Conservation (phyloP, 2,797 vertebrate genomes). For the Hyperoplus immaculatus region DNA sequence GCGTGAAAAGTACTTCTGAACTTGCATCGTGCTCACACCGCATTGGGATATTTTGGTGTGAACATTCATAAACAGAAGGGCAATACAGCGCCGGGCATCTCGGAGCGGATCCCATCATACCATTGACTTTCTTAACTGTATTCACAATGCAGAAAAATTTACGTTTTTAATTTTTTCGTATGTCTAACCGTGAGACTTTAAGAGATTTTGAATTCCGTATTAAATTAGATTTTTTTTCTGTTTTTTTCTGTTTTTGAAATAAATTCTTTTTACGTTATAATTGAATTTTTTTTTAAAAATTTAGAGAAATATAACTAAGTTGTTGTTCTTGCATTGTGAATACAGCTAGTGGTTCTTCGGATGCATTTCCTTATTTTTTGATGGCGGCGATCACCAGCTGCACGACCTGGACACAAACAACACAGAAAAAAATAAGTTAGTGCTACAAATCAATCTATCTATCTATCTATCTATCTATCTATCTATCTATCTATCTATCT, state of each 20-base stretch:
- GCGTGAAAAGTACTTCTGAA: constrained; percentile 48
- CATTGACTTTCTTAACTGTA: constrained; percentile 8
- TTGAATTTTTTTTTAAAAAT: too few relatives aligned
- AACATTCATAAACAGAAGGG: constrained; percentile 75
- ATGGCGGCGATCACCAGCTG: background rate
- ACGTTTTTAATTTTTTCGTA: background rate
- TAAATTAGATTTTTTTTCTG: background rate
- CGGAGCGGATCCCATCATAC: constrained; percentile 23
- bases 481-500: too few relatives aligned
- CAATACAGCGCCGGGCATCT: constrained; percentile 45
- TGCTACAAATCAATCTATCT: too few relatives aligned
- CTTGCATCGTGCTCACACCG: constrained; percentile 67
- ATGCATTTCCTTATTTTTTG: constrained; percentile 12
- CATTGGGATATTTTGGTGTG: constrained; percentile 60
- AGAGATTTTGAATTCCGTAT: background rate
- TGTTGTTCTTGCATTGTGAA: constrained; percentile 24
- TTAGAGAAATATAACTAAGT: too few relatives aligned
- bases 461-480: too few relatives aligned
- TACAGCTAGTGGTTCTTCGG: background rate
- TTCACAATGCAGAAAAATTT: constrained; percentile 8
- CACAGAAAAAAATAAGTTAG: background rate
- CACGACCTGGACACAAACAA: constrained; percentile 48
- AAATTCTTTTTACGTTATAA: too few relatives aligned
- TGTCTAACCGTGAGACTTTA: background rate
- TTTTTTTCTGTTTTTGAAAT: too few relatives aligned